Evolutionary conservation across 2,113 vertebrate genomes (phyloP).

Genomic region (Notothenia rossii): DNA sequence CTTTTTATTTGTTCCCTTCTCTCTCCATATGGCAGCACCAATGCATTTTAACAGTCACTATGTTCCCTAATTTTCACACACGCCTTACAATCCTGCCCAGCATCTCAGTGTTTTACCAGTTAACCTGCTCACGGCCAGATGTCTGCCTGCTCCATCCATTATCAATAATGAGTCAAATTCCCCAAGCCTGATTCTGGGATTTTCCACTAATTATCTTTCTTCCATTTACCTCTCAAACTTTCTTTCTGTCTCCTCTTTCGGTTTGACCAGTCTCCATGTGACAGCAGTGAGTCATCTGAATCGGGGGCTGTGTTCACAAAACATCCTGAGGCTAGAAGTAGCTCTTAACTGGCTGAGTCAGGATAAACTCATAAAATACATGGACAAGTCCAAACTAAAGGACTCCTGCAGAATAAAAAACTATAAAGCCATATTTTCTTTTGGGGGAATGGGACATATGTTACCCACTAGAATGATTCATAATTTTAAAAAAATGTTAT

Average conservation of each 20-base stretch:
- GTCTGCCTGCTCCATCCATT: constrained; percentile 54
- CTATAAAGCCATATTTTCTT: too few species aligned
- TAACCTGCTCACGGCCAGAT: constrained; percentile 48
- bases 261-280: constrained; percentile 41
- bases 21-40: constrained; percentile 15
- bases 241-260: constrained; percentile 22
- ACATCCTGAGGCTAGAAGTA: constrained; percentile 3
- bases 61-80: constrained; percentile 23
- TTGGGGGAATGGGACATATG: too few species aligned
- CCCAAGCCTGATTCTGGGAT: not conserved
- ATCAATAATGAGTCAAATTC: constrained; percentile 30
- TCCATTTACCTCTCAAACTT: constrained; percentile 41
- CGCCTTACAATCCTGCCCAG: constrained; percentile 16
- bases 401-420: not conserved
- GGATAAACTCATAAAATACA: not conserved
- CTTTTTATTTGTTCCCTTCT: not conserved
- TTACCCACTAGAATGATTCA: too few species aligned
- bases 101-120: constrained; percentile 32
- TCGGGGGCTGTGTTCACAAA: constrained; percentile 1
- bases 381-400: not conserved
- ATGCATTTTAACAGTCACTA: constrained; percentile 21
- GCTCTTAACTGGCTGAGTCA: not conserved
- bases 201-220: constrained; percentile 23
- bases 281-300: constrained; percentile 41
- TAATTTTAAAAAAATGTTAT: too few species aligned